Base-by-base conservation (phyloP, 2,888 invertebrate species). In the Netelia melanura region DNA sequence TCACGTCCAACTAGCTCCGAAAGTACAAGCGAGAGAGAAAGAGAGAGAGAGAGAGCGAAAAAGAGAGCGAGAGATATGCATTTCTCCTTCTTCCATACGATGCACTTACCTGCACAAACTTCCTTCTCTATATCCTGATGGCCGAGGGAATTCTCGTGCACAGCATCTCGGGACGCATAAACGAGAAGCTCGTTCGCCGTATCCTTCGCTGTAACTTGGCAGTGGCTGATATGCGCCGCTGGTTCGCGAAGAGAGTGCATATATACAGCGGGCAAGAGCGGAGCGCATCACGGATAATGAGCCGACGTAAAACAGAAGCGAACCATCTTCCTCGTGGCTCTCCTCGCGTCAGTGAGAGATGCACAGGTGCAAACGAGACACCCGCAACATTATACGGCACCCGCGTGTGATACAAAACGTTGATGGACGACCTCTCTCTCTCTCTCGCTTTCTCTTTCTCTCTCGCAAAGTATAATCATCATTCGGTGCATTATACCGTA, bases 361-460 rank as follows among this genome's bases (percentile, higher is more conserved):
- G 44, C 81, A 87, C 86, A 87, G 87, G 87, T 87, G 85, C 86
- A 87, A 89, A 88, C 87, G 85, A 86, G 86, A 88, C 85, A 85
- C 86, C 83, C 84, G 81, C 87, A 85, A 86, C 77, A 71, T 87
- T 82, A 86, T 83, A 25, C 30, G 44, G n/a, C 56, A 77, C 75
- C 21, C 70, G 64, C 81, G 81, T 80, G 72, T 83, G 70, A 68
- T 83, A 72, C 74, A 58, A 74, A 80, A 65, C 38, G 78, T 11
- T 44, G 70, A 71, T 64, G 61, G 62, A 17, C 72, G 38, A 56
- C 10, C 61, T 30, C 30, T 1, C 38, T 14, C 38, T 17, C 17
- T 17, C 17, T 17, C 17, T 17, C 17, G 17, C 17, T 62, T 14
- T 23, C 64, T 67, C 44, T 44, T 72, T 74, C 67, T 17, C 62